Percentiles rank a stretch among this genome's conserved stretches.
These are phyloP conservation scores for Oxyura jamaicensis DNA, from an alignment of 2,113 vertebrate species.

Conservation along the genomic window DNA sequence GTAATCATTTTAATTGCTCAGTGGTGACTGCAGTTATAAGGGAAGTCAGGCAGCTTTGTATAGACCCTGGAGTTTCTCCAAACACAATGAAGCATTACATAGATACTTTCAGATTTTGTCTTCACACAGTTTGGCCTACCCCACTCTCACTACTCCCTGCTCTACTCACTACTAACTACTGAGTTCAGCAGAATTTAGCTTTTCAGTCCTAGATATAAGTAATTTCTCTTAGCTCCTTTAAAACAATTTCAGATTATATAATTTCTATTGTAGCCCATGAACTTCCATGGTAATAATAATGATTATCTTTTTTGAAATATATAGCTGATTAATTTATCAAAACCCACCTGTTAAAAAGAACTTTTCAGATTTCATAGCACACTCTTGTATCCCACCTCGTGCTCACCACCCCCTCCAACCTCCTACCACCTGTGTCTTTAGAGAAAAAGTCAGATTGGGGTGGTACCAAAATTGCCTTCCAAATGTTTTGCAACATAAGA, in stretches of 20 bases:
- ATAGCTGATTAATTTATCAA: neutral
- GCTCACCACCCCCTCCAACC: fast-evolving
- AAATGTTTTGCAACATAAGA: neutral
- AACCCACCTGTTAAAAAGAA: neutral
- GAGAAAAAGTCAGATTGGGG: neutral
- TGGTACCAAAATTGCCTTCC: neutral
- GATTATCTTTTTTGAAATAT: neutral
- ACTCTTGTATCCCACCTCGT: neutral
- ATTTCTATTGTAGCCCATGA: neutral
- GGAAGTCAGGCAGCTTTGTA: neutral
- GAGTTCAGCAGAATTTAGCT: neutral
- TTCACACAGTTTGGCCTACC: neutral
- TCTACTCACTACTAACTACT: neutral
- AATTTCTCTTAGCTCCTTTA: neutral
- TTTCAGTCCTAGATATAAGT: neutral
- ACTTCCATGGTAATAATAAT: neutral
- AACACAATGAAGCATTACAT: neutral
- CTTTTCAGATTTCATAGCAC: neutral
- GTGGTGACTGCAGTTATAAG: neutral
- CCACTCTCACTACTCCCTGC: neutral
- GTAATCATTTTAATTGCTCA: neutral
- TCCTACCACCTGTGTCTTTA: fast-evolving
- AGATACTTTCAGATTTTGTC: neutral
- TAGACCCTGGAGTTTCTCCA: neutral
- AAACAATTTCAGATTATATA: neutral